These are phyloP conservation scores for Trilocha varians DNA, from an alignment of 2,888 invertebrate species.

Conservation along the genomic window DNA sequence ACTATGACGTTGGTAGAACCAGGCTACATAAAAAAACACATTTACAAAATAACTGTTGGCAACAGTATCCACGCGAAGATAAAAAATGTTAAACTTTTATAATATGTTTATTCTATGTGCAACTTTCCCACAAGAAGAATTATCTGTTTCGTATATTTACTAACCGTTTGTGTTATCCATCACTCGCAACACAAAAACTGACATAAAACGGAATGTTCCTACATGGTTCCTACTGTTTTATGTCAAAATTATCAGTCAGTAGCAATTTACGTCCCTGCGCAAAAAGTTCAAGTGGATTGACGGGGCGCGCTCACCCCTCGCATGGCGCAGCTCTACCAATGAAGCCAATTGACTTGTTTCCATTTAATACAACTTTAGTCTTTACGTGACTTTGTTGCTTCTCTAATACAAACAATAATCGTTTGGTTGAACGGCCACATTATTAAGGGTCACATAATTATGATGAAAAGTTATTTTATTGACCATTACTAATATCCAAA, in stretches of 20 bases:
- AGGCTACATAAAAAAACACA: no score
- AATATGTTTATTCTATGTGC: not conserved
- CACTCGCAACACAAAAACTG: conserved; percentile 43
- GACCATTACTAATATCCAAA: not conserved
- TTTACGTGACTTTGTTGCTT: conserved; percentile 22
- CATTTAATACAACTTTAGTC: conserved; percentile 52
- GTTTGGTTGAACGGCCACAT: not conserved
- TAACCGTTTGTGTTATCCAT: conserved; percentile 34
- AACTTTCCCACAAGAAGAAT: not conserved
- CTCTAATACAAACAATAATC: conserved; percentile 6
- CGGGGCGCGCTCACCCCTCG: conserved; percentile 35
- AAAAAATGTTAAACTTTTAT: conserved; percentile 6
- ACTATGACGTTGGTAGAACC: no score
- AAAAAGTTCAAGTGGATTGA: conserved; percentile 57
- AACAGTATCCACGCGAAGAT: no score
- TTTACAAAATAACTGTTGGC: no score
- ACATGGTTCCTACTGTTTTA: conserved; percentile 64
- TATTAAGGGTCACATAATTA: not conserved
- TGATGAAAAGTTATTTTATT: not conserved
- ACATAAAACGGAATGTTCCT: conserved; percentile 53
- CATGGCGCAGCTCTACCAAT: conserved; percentile 20
- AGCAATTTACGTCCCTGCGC: conserved; percentile 59
- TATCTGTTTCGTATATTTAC: not conserved
- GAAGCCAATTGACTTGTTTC: conserved; percentile 63
- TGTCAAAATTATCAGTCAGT: conserved; percentile 66